Conservation (phyloP, 2,888 invertebrate genomes). For the Perithous albicinctus region DNA sequence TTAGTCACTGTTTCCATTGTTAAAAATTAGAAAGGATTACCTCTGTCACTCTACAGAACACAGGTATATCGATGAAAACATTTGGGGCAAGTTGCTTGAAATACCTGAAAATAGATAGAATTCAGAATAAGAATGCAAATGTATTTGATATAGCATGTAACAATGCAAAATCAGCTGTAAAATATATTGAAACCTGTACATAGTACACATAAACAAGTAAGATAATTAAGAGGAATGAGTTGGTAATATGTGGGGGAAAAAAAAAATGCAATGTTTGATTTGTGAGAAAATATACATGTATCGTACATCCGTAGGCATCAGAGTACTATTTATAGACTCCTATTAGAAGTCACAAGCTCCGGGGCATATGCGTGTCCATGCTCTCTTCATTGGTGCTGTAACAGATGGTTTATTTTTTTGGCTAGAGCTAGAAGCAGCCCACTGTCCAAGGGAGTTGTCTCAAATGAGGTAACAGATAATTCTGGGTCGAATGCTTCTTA, state of each 20-base stretch:
- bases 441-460: slow-evolving; percentile 61
- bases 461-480: slow-evolving; percentile 71
- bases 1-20: not conserved
- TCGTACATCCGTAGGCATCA: slow-evolving; percentile 80
- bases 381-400: slow-evolving; percentile 77
- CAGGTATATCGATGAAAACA: not conserved
- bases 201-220: not conserved
- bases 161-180: not conserved
- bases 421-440: slow-evolving; percentile 61
- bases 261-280: slow-evolving; percentile 74
- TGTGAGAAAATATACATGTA: slow-evolving; percentile 77
- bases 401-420: slow-evolving; percentile 75
- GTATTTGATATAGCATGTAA: slow-evolving; percentile 46
- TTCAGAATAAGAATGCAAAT: slow-evolving; percentile 69
- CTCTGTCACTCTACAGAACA: not conserved
- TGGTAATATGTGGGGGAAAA: not conserved
- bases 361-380: slow-evolving; percentile 71
- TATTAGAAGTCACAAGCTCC: slow-evolving; percentile 80
- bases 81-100: slow-evolving; percentile 48
- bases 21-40: slow-evolving; percentile 2
- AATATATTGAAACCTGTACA: not conserved
- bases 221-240: not conserved
- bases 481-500: slow-evolving; percentile 61
- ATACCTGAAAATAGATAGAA: slow-evolving; percentile 70
- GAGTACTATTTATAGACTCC: slow-evolving; percentile 82